phyloP scores from a whole-genome alignment of 2,113 vertebrate genomes.

The Entomyzon cyanotis region DNA sequence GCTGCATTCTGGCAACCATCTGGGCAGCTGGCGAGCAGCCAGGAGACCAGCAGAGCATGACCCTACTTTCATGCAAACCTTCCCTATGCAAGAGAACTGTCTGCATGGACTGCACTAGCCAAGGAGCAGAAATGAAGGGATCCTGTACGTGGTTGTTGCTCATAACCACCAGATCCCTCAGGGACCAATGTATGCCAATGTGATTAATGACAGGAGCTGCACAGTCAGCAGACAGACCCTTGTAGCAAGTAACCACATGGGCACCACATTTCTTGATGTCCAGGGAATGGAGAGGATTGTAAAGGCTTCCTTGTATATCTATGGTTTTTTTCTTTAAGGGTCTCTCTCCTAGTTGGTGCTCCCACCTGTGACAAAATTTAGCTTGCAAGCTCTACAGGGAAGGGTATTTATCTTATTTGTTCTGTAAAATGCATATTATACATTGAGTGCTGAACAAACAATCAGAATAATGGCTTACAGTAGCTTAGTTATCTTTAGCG shows the following conservation, averaged over 20 bases:
- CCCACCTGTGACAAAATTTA: not conserved
- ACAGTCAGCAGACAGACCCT: not conserved
- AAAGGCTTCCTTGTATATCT: not conserved
- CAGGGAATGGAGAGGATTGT: not conserved
- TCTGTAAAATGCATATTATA: not conserved
- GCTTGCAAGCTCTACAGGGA: not conserved
- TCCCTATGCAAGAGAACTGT: not conserved
- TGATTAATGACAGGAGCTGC: not conserved
- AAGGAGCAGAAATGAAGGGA: not conserved
- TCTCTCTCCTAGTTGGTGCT: not conserved
- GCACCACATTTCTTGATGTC: not conserved
- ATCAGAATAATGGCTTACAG: not conserved
- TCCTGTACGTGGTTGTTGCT: not conserved
- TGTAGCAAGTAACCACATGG: not conserved
- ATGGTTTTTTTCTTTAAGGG: not conserved
- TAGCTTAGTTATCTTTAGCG: not conserved
- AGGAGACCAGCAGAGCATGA: not conserved
- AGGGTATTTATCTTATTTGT: constrained; percentile 19
- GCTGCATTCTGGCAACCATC: constrained; percentile 41
- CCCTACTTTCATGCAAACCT: not conserved
- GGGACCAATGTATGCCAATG: not conserved
- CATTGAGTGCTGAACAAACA: constrained; percentile 13
- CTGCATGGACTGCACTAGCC: not conserved
- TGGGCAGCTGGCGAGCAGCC: not conserved
- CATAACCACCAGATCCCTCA: not conserved